These are phyloP conservation scores for Rhinoraja longicauda DNA, from an alignment of 2,797 vertebrate genomes.

Conservation along the genomic window DNA sequence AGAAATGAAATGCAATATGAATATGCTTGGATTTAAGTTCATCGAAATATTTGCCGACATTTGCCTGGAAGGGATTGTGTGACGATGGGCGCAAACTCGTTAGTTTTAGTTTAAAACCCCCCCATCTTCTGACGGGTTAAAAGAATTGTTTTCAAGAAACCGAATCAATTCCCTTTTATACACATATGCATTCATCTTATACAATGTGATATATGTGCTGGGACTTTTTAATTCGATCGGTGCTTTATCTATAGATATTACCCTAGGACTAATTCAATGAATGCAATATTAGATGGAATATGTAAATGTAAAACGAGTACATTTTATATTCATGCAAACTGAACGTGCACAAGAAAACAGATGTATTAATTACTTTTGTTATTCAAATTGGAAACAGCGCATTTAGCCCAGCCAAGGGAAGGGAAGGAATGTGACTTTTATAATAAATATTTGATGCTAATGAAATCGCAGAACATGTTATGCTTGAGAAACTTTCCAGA, in stretches of 20 bases:
- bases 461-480: conserved; percentile 54
- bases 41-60: neutral
- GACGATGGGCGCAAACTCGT: neutral
- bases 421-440: neutral
- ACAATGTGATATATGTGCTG: neutral
- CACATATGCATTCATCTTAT: neutral
- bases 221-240: neutral
- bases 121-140: conserved; percentile 16
- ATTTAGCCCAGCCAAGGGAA: neutral
- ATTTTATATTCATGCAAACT: conserved; percentile 21
- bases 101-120: conserved; percentile 30
- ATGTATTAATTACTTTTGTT: conserved; percentile 37
- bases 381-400: conserved; percentile 33
- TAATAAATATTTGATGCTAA: conserved; percentile 47
- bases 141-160: conserved; percentile 7
- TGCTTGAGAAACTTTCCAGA: conserved; percentile 47
- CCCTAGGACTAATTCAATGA: neutral
- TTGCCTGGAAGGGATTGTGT: neutral
- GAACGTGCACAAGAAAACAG: neutral
- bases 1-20: neutral
- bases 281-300: neutral
- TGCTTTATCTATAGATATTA: neutral
- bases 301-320: neutral
- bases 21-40: neutral
- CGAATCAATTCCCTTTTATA: conserved; percentile 1